These are phyloP conservation scores for Phataginus tricuspis DNA, from an alignment of 2,797 vertebrate species.

Conservation along the genomic window DNA sequence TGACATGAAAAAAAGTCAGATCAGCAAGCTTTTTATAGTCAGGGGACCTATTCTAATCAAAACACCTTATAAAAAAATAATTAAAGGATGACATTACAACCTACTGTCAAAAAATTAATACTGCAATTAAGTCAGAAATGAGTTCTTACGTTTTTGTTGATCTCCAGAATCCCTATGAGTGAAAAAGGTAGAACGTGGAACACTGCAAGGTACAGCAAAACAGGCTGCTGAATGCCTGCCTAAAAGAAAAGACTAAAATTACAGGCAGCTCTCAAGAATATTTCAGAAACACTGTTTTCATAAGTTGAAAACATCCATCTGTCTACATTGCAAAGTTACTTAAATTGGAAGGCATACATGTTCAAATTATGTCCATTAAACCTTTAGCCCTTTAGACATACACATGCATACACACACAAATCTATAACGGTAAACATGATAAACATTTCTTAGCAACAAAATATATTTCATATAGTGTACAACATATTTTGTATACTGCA, in stretches of 20 bases:
- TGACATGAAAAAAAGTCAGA: conserved; percentile 39
- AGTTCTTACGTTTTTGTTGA: conserved; percentile 92
- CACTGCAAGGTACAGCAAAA: conserved; percentile 92
- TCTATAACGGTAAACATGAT: conserved; percentile 29
- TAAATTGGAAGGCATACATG: conserved; percentile 31
- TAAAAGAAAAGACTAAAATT: conserved; percentile 81
- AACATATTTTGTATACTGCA: background rate
- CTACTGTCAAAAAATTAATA: conserved; percentile 51
- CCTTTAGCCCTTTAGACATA: background rate
- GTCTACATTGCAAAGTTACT: conserved; percentile 37
- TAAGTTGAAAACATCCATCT: conserved; percentile 35
- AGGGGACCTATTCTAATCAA: conserved; percentile 27
- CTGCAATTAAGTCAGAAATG: conserved; percentile 50
- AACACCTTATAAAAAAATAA: conserved; percentile 19
- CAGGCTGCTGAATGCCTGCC: conserved; percentile 89
- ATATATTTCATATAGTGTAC: background rate
- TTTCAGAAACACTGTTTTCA: conserved; percentile 23
- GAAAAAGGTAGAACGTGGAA: conserved; percentile 94
- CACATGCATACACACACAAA: background rate
- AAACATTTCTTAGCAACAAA: conserved; percentile 53
- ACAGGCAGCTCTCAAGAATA: conserved; percentile 43
- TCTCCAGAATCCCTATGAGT: conserved; percentile 93
- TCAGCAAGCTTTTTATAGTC: background rate
- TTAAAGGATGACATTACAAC: conserved; percentile 34
- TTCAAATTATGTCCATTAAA: conserved; percentile 42